phyloP scores from a whole-genome alignment of 2,113 vertebrate species.

The Octodon degus region DNA sequence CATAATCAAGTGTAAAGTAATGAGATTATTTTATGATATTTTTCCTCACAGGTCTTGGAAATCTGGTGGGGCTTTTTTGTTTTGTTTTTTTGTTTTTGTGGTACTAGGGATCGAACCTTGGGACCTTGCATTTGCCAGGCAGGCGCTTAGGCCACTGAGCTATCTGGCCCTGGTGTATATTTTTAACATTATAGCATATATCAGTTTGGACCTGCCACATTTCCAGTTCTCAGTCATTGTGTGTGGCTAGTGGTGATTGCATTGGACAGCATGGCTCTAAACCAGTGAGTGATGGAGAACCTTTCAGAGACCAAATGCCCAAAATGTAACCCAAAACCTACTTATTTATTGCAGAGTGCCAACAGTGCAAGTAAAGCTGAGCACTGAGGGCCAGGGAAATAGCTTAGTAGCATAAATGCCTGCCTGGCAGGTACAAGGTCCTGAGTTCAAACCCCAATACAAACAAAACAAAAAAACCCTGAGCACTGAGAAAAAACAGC shows the following conservation, averaged over 20 bases:
- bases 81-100: too few species aligned
- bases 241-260: neutral
- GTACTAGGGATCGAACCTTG: too few species aligned
- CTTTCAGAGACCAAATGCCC: neutral
- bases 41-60: conserved; percentile 1
- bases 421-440: too few species aligned
- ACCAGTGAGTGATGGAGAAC: neutral
- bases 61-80: neutral
- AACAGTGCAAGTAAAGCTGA: neutral
- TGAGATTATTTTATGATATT: neutral
- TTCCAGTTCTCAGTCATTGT: neutral
- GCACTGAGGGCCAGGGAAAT: neutral
- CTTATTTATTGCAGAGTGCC: neutral
- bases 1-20: neutral
- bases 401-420: too few species aligned
- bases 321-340: neutral
- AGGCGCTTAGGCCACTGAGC: too few species aligned
- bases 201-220: neutral
- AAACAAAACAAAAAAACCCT: neutral
- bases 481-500: neutral
- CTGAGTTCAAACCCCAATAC: too few species aligned
- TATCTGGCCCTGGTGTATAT: neutral
- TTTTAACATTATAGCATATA: neutral
- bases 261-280: neutral
- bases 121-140: too few species aligned